Base-by-base conservation (phyloP, 2,888 invertebrate genomes). In the Leucozona laternaria region DNA sequence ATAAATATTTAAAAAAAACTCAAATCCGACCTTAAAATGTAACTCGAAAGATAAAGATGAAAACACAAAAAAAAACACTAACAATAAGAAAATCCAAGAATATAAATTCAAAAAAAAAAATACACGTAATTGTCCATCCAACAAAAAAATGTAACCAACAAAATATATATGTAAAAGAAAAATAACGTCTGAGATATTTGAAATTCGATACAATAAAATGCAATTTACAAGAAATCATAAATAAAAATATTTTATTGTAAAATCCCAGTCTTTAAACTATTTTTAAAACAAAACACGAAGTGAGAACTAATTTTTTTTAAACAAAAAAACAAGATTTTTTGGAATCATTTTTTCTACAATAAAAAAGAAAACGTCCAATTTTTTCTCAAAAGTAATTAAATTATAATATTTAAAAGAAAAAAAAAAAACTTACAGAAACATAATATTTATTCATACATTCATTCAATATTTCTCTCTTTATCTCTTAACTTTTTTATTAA, bases 101-200 rank as follows among this genome's bases (percentile, higher is more conserved):
- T 22, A 34, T 10, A 6, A 34, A 68, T 55, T n/a, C n/a, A n/a
- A 75, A 71, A 7, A 25, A 50, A 64, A 37, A 45, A 55, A 60
- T 45, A 68, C 50, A 68, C 68, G 70, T 86, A 86, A 86, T 82
- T 86, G 78, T 86, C 86, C 86, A 86, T 86, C 86, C 86, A 86
- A 82, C n/a, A 60, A 66, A 28, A 45, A 64, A 15, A 66, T 66
- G 58, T 40, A 79, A 80, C 66, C 79, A 70, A 73, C 64, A 71
- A 57, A n/a, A 76, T 8, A 62, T 31, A 58, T 43, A 25, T 31
- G 28, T 66, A 71, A 60, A 79, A 70, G 25, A 76, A 82, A 76
- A 64, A 72, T 75, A 78, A 88, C 75, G 83, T 88, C 88, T 88
- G 88, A 88, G 88, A 88, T 88, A 88, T 79, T 86, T 88, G 86